Evolutionary conservation across 2,113 vertebrate species (phyloP), one percentile per base, ranked within the genome.

Genomic region (Petrocephalus zakoni): DNA sequence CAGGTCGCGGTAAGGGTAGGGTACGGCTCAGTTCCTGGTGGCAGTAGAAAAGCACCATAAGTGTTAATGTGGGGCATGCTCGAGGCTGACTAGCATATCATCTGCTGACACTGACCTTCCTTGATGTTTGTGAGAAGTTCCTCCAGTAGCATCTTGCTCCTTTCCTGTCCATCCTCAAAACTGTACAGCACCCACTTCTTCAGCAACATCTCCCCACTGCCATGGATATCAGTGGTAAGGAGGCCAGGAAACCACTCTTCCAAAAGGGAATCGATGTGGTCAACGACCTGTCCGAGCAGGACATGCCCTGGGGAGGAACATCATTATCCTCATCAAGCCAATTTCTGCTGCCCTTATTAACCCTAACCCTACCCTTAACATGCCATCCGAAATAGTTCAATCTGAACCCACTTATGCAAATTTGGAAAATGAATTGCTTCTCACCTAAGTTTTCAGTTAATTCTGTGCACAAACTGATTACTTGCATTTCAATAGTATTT

Each of bases 221-320:
- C 98, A 89, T 96, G 97, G 72, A 99, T 93, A 93, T 99, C 98
- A 1, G 97, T 97, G 93, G 97, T 97, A 87, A 99, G 92, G 64
- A 99, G 94, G 29, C 97, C 97, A 0, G 98, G 97, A 92, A 98
- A 99, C 98, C 98, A 99, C 87, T 99, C 98, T 93, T 99, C 98
- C 95, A 99, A 95, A 68, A 99, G 94, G 83, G 98, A 98, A 95
- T 99, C 98, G 42, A 98, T 96, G 90, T 99, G 98, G 93, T 99
- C 98, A 92, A 99, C 97, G 91, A 98, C 96, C 93, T 98, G 98
- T 8, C 98, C 98, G 94, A 99, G 92, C 86, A 99, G 92, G 89
- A 98, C 94, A 90, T 95, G 97, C 37, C 98, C 98, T 99, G 90
- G 1, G 89, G 49, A 75, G 2, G 3, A n/a, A 15, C 61, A 85